Percentiles rank a stretch among this genome's conserved stretches.
These are phyloP conservation scores for Fabriciana adippe DNA, from an alignment of 2,888 invertebrate genomes.

Conservation along the genomic window DNA sequence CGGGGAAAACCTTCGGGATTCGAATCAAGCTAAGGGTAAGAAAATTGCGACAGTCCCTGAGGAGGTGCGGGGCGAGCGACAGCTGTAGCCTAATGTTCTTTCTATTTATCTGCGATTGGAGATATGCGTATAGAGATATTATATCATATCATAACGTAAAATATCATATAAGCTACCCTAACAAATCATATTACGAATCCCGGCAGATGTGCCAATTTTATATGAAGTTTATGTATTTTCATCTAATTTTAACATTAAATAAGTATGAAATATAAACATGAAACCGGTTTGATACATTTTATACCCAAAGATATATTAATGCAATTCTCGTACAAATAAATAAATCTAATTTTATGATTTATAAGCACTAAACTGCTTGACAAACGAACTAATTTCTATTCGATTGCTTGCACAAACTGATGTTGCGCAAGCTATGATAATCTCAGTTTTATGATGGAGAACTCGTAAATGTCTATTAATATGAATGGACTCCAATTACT, in stretches of 20 bases:
- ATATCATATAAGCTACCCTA: slow-evolving; percentile 33
- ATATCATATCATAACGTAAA: slow-evolving; percentile 44
- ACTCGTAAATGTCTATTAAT: slow-evolving; percentile 82
- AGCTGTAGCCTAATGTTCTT: slow-evolving; percentile 77
- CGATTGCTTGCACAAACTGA: slow-evolving; percentile 59
- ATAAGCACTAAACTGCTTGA: slow-evolving; percentile 65
- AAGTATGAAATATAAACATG: neutral
- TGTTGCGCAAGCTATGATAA: slow-evolving; percentile 77
- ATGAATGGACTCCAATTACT: slow-evolving; percentile 82
- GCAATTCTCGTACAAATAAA: slow-evolving; percentile 37
- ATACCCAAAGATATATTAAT: neutral
- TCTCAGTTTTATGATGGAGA: slow-evolving; percentile 79
- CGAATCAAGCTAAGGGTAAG: slow-evolving; percentile 79
- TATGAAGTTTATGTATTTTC: slow-evolving; percentile 15
- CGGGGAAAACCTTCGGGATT: slow-evolving; percentile 74
- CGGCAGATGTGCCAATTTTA: slow-evolving; percentile 34
- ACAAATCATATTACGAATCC: slow-evolving; percentile 20
- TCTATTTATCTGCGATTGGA: slow-evolving; percentile 77
- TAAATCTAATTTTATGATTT: slow-evolving; percentile 64
- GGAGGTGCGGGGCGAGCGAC: slow-evolving; percentile 66
- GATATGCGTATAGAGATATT: slow-evolving; percentile 54
- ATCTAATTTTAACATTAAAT: neutral
- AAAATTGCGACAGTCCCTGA: slow-evolving; percentile 77
- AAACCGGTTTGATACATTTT: neutral
- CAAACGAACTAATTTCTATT: slow-evolving; percentile 66